Conservation (phyloP, 2,888 invertebrate species). For the Nesidiocoris tenuis region DNA sequence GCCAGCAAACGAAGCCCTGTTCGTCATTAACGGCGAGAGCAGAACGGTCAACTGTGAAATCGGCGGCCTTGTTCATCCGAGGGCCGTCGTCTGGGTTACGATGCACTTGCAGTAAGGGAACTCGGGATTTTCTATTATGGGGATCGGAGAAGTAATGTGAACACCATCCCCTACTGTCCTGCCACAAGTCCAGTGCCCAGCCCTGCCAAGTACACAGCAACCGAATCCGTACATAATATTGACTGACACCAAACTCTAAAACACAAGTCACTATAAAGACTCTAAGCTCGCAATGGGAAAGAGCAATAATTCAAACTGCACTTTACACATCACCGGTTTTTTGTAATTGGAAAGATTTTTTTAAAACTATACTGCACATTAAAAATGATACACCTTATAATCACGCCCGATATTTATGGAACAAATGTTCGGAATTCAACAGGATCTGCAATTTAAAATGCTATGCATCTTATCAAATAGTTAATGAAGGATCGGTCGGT, state of each 20-base stretch:
- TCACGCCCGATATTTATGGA: background rate
- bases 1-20: constrained; percentile 67
- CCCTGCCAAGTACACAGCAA: background rate
- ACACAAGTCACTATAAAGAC: background rate
- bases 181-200: background rate
- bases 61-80: constrained; percentile 66
- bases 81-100: constrained; percentile 66
- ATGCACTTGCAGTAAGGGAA: constrained; percentile 59
- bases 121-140: background rate
- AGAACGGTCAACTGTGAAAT: constrained; percentile 74
- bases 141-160: background rate
- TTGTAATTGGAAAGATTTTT: background rate
- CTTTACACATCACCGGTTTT: background rate
- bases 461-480: too few species aligned
- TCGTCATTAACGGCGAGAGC: constrained; percentile 69
- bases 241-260: background rate
- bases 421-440: too few species aligned
- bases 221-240: background rate
- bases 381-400: background rate
- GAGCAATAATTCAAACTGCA: background rate
- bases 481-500: too few species aligned
- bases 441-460: too few species aligned
- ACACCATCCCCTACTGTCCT: background rate
- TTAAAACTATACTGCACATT: background rate
- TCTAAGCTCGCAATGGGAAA: background rate